Percentiles rank a stretch among this genome's conserved stretches.
These are phyloP conservation scores for Physella acuta DNA, from an alignment of 1,140 invertebrate species.

Conservation along the genomic window DNA sequence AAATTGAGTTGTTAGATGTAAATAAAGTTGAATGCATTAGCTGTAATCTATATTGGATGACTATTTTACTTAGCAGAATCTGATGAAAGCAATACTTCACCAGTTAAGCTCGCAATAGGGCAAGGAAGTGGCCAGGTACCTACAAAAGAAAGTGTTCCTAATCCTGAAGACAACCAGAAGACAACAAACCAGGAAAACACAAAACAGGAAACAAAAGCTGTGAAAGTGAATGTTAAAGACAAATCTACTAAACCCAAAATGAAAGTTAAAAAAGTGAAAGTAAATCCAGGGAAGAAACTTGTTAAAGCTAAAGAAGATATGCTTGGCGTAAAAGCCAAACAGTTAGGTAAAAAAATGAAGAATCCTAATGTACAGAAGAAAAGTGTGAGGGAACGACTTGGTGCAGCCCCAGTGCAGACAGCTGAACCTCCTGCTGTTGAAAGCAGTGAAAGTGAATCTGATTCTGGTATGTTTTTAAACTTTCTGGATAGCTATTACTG, in stretches of 20 bases:
- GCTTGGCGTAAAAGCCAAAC: neutral
- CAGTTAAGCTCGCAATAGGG: too few relatives aligned
- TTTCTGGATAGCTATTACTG: neutral
- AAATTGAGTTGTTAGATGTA: too few relatives aligned
- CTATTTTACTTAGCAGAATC: too few relatives aligned
- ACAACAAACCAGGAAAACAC: too few relatives aligned
- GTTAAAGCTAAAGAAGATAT: too few relatives aligned
- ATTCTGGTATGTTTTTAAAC: neutral
- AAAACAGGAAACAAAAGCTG: neutral
- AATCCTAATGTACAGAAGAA: neutral
- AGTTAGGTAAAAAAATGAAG: neutral
- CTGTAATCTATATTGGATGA: neutral
- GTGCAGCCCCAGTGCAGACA: neutral
- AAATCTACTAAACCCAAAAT: neutral
- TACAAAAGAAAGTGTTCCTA: too few relatives aligned
- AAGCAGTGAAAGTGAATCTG: neutral
- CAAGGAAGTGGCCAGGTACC: too few relatives aligned
- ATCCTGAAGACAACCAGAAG: too few relatives aligned
- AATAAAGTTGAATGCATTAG: neutral
- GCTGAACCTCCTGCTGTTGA: neutral
- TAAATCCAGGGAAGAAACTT: neutral
- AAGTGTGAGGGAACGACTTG: slow-evolving; percentile 8
- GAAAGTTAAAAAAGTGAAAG: neutral
- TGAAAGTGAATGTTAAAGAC: too few relatives aligned
- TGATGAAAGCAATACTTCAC: too few relatives aligned